Percentiles rank a stretch among this genome's conserved stretches.
Conservation (phyloP, 2,888 invertebrate species). For the Orgyia antiqua region DNA sequence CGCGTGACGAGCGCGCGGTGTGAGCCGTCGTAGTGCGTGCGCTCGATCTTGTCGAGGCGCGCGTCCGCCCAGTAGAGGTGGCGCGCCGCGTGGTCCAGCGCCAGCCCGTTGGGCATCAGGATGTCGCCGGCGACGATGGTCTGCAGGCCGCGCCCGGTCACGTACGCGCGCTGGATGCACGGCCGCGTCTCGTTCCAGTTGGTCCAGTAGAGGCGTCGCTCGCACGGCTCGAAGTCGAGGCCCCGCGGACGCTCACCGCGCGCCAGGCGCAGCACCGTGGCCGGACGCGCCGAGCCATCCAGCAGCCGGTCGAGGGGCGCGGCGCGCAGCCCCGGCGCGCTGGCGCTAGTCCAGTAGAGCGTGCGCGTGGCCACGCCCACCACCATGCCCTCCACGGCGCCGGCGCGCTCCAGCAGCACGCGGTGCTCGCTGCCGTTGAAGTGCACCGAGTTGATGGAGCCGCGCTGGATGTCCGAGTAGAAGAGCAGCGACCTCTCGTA, state of each 20-base stretch:
- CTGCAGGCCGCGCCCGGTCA: constrained; percentile 82
- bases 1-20: constrained; percentile 82
- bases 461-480: constrained; percentile 93
- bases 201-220: constrained; percentile 88
- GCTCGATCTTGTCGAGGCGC: constrained; percentile 89
- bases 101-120: constrained; percentile 90
- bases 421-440: constrained; percentile 88
- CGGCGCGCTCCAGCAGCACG: constrained; percentile 84
- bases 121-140: constrained; percentile 86
- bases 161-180: constrained; percentile 86
- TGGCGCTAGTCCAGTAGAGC: constrained; percentile 92
- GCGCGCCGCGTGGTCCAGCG: constrained; percentile 85
- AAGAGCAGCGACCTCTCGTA: constrained; percentile 83
- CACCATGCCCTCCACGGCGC: constrained; percentile 92
- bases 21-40: constrained; percentile 88
- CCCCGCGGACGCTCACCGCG: constrained; percentile 89
- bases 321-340: constrained; percentile 76
- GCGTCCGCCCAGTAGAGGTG: constrained; percentile 93
- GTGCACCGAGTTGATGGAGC: constrained; percentile 87
- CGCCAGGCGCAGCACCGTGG: constrained; percentile 81
- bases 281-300: constrained; percentile 34
- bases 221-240: constrained; percentile 90
- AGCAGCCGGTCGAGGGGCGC: constrained; percentile 24
- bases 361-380: constrained; percentile 83
- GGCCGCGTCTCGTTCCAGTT: constrained; percentile 92